phyloP scores from a whole-genome alignment of 2,888 invertebrate species.

The Cynaeus angustus region DNA sequence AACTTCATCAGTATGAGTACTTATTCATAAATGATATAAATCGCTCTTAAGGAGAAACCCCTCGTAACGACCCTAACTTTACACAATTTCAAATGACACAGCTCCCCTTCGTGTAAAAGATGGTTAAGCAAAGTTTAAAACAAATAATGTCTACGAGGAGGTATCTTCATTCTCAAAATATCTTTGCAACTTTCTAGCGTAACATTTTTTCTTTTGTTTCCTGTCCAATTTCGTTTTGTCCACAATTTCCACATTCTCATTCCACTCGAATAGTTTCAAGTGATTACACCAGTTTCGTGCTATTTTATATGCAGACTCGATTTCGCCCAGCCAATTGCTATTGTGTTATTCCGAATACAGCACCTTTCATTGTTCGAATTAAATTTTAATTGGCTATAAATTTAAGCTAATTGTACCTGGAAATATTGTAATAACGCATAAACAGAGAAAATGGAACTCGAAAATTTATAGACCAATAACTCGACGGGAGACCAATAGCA shows the following conservation, averaged over 20 bases:
- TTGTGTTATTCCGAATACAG: slow-evolving; percentile 47
- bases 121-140: slow-evolving; percentile 25
- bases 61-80: slow-evolving; percentile 18
- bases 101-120: slow-evolving; percentile 14
- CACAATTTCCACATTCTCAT: slow-evolving; percentile 13
- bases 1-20: slow-evolving; percentile 9
- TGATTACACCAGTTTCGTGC: slow-evolving; percentile 17
- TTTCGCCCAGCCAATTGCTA: slow-evolving; percentile 40
- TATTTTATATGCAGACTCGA: slow-evolving; percentile 36
- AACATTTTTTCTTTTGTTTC: neutral
- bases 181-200: no score
- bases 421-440: slow-evolving; percentile 56
- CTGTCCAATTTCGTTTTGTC: slow-evolving; percentile 1
- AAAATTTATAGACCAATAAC: slow-evolving; percentile 55
- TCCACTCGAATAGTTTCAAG: slow-evolving; percentile 17
- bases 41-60: slow-evolving; percentile 15
- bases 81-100: slow-evolving; percentile 13
- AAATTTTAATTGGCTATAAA: slow-evolving; percentile 57
- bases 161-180: no score
- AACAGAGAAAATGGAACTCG: slow-evolving; percentile 49
- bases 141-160: slow-evolving; percentile 4
- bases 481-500: slow-evolving; percentile 44
- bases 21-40: slow-evolving; percentile 28
- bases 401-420: slow-evolving; percentile 54
- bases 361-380: slow-evolving; percentile 54